Evolutionary conservation across 2,113 vertebrate species (phyloP), one percentile per base, ranked within the genome.

Genomic region (Pygoscelis adeliae): DNA sequence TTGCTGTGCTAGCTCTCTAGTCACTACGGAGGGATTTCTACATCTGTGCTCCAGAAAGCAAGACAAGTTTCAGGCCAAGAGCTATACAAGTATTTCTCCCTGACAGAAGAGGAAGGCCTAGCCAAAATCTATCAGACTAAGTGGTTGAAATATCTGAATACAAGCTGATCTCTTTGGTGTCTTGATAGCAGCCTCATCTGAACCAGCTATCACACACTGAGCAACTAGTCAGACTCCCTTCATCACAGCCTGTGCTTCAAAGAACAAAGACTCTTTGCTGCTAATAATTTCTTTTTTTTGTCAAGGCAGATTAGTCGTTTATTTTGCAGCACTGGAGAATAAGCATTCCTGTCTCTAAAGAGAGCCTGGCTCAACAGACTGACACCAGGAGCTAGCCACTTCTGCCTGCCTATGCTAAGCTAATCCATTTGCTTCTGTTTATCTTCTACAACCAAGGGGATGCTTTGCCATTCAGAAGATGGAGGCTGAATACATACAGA

Each of bases 11-110:
- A 67, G 49, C 53, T 46, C 53, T 49, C 44, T 15, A 73, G 53
- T 34, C 59, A 26, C 82, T 91, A 49, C 49, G 38, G 38, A 81
- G 47, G 23, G 65, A 93, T 87, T 96, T 81, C 89, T 44, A 62
- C 83, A 95, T 90, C 90, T 97, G 92, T 23, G 50, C 55, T 84
- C 92, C 95, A 93, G 83, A 91, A 86, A 96, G 80, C 30, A 52
- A 92, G 66, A 44, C 2, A 49, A 86, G 56, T 42, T 80, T 32
- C 77, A 92, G 65, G 72, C 94, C 87, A 92, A 79, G 79, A 89
- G 44, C 79, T 83, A 44, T 38, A 73, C 26, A 69, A 90, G 78
- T 66, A 44, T 87, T 89, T 81, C 67, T 81, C 79, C 29, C n/a
- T 79, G 67, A 84, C 38, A 72, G 73, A 46, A 93, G 50, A 49